phyloP scores from a whole-genome alignment of 2,797 vertebrate genomes.

The Myiothlypis coronata region DNA sequence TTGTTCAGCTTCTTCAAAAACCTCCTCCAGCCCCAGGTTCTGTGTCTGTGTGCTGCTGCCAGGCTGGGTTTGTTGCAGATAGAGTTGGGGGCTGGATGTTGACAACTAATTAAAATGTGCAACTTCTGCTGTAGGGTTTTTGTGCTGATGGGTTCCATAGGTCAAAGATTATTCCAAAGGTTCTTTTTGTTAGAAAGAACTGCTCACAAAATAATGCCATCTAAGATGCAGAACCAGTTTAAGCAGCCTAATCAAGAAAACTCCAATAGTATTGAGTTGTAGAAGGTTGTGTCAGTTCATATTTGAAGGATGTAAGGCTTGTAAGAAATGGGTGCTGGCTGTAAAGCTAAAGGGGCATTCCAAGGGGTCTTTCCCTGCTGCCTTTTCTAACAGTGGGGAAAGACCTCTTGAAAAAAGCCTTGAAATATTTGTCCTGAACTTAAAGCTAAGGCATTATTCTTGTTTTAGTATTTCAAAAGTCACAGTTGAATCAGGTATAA shows the following conservation, averaged over 20 bases:
- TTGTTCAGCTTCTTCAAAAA: background rate
- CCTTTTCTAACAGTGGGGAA: background rate
- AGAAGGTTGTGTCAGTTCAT: background rate
- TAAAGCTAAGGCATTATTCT: background rate
- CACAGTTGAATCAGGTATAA: background rate
- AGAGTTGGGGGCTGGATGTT: background rate
- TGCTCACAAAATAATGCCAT: background rate
- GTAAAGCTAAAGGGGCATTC: background rate
- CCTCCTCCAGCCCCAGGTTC: background rate
- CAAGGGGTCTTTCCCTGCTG: background rate
- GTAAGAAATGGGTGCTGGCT: background rate
- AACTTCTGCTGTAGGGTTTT: background rate
- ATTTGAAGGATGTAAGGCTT: background rate
- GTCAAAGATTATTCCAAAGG: background rate
- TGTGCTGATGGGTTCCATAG: accelerated
- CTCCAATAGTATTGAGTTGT: background rate
- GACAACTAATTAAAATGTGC: background rate
- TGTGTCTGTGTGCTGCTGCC: background rate
- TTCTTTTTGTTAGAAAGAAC: background rate
- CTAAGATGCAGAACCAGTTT: background rate
- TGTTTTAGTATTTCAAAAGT: background rate
- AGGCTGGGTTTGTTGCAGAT: background rate
- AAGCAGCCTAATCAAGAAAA: background rate
- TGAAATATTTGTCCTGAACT: background rate
- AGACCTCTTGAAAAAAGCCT: background rate